Conservation (phyloP, 2,113 vertebrate species). For the Alligator sinensis region DNA sequence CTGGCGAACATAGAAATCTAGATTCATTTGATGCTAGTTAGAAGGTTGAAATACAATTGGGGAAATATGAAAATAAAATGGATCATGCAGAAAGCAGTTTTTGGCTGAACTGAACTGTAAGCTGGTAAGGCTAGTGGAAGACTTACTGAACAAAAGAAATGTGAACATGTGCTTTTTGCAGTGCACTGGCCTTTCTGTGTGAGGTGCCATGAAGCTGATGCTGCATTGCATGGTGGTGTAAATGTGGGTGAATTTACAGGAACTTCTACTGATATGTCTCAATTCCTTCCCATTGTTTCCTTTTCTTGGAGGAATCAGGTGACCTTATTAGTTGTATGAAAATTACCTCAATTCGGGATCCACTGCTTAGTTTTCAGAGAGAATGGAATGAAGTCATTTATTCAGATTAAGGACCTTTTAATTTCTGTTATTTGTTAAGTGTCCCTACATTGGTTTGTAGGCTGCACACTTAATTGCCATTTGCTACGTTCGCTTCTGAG, state of each 20-base stretch:
- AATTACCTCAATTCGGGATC: background rate
- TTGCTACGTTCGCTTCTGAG: background rate
- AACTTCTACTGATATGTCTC: background rate
- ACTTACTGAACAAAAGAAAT: accelerated
- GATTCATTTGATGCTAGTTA: background rate
- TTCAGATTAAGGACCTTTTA: background rate
- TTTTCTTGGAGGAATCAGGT: background rate
- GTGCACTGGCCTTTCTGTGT: accelerated
- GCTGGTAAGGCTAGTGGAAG: background rate
- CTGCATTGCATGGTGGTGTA: background rate
- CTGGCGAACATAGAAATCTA: background rate
- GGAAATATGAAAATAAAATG: background rate
- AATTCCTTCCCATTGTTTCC: background rate
- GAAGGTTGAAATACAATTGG: background rate
- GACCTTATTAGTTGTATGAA: background rate
- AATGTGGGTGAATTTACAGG: background rate
- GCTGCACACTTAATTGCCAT: background rate
- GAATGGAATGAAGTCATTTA: background rate
- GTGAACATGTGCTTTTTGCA: accelerated
- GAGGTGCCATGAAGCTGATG: background rate
- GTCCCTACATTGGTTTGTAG: accelerated
- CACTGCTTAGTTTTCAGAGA: background rate
- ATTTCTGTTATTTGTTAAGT: background rate
- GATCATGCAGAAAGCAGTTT: background rate
- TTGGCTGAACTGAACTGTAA: background rate